A percentile compares a stretch with the other conserved stretches of the same genome.
Conservation (phyloP, 2,888 invertebrate species). For the Tiliacea aurago region DNA sequence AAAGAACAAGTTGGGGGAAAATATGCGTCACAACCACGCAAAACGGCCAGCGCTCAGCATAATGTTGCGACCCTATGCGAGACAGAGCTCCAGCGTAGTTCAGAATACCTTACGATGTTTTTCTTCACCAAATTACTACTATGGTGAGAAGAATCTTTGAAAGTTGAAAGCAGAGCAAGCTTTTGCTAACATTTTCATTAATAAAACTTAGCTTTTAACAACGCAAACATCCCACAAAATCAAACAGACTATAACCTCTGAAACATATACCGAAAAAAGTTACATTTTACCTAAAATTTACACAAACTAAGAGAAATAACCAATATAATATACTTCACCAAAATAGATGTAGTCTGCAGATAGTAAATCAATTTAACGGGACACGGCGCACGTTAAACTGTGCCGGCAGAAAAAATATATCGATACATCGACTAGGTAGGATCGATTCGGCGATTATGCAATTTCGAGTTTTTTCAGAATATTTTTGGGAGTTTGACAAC, state of each 20-base stretch:
- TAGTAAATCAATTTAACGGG: slow-evolving; percentile 74
- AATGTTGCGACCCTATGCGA: too few relatives aligned
- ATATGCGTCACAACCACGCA: too few relatives aligned
- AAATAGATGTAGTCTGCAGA: slow-evolving; percentile 71
- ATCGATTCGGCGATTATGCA: slow-evolving; percentile 59
- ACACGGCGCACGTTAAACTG: slow-evolving; percentile 66
- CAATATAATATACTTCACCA: slow-evolving; percentile 59
- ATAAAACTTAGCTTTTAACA: neutral
- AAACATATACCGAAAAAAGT: slow-evolving; percentile 43
- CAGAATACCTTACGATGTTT: neutral
- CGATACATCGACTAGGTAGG: slow-evolving; percentile 53
- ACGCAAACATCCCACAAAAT: slow-evolving; percentile 23
- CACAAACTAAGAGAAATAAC: slow-evolving; percentile 59
- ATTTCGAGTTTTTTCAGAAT: slow-evolving; percentile 12
- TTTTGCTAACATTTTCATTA: neutral
- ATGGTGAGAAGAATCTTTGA: neutral
- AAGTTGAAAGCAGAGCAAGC: neutral
- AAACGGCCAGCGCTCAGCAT: too few relatives aligned
- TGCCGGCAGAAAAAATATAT: slow-evolving; percentile 57
- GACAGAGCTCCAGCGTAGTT: neutral
- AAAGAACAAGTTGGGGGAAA: too few relatives aligned
- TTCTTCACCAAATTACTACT: neutral
- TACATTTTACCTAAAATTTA: slow-evolving; percentile 50
- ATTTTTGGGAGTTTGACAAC: slow-evolving; percentile 25
- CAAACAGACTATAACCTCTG: slow-evolving; percentile 42